phyloP scores from a whole-genome alignment of 2,113 vertebrate species.

The Jacana jacana region DNA sequence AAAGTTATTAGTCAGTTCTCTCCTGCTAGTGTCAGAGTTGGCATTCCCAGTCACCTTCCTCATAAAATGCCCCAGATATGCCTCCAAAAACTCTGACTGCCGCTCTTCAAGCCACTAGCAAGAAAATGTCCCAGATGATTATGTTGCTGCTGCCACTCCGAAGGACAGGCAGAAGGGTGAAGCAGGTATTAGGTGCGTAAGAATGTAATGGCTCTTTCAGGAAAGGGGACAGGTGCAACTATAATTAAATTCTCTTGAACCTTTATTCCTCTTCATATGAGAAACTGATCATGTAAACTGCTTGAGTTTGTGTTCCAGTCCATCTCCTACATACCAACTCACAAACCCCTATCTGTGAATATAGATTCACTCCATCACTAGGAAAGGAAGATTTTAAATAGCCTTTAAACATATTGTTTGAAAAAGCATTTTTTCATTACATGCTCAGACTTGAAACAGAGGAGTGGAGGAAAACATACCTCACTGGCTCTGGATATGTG shows the following conservation, averaged over 20 bases:
- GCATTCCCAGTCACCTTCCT: neutral
- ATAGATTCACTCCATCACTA: neutral
- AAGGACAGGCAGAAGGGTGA: neutral
- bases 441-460: neutral
- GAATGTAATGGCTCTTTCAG: neutral
- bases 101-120: neutral
- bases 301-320: neutral
- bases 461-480: neutral
- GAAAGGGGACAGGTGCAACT: neutral
- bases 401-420: neutral
- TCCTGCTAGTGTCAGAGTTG: neutral
- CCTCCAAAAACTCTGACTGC: neutral
- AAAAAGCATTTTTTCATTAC: neutral
- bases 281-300: neutral
- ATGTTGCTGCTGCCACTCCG: neutral
- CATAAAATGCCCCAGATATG: neutral
- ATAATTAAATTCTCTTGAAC: neutral
- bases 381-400: neutral
- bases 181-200: neutral
- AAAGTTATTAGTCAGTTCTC: neutral
- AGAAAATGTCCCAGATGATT: neutral
- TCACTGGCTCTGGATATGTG: neutral
- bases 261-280: neutral
- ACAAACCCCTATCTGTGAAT: neutral
- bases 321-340: neutral